These are phyloP conservation scores for Myiopsitta monachus DNA, from an alignment of 2,113 vertebrate species.

Conservation along the genomic window DNA sequence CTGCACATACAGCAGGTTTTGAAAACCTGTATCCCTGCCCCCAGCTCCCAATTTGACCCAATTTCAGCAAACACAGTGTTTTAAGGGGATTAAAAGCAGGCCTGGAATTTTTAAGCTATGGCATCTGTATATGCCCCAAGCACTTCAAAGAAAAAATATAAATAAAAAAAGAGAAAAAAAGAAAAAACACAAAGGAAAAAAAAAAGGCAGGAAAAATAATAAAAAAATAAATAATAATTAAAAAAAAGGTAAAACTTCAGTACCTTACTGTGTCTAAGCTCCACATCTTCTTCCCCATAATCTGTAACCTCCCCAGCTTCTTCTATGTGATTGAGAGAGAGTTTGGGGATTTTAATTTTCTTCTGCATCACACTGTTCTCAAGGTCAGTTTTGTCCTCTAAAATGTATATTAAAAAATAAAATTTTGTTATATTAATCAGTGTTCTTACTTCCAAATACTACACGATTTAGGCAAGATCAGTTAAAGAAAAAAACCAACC, in stretches of 20 bases:
- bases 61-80: not conserved
- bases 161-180: not conserved
- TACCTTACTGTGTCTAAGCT: slow-evolving; percentile 98
- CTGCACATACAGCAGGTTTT: not conserved
- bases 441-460: slow-evolving; percentile 50
- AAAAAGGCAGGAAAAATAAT: not conserved
- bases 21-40: not conserved
- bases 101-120: slow-evolving; percentile 34
- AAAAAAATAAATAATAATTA: not conserved
- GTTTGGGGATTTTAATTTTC: slow-evolving; percentile 99
- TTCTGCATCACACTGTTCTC: slow-evolving; percentile 99
- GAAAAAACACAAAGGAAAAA: not conserved
- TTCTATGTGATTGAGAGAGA: slow-evolving; percentile 90
- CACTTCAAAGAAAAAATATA: not conserved
- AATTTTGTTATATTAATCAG: slow-evolving; percentile 63
- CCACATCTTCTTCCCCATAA: slow-evolving; percentile 92
- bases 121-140: not conserved
- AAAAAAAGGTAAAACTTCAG: slow-evolving; percentile 56
- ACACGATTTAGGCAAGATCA: slow-evolving; percentile 59
- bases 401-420: slow-evolving; percentile 76
- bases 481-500: slow-evolving; percentile 11
- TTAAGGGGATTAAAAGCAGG: slow-evolving; percentile 16
- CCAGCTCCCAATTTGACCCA: not conserved
- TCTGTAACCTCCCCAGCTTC: slow-evolving; percentile 89
- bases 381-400: slow-evolving; percentile 91